These are phyloP conservation scores for Hemiprocne comata DNA, from an alignment of 2,113 vertebrate species.

Conservation along the genomic window DNA sequence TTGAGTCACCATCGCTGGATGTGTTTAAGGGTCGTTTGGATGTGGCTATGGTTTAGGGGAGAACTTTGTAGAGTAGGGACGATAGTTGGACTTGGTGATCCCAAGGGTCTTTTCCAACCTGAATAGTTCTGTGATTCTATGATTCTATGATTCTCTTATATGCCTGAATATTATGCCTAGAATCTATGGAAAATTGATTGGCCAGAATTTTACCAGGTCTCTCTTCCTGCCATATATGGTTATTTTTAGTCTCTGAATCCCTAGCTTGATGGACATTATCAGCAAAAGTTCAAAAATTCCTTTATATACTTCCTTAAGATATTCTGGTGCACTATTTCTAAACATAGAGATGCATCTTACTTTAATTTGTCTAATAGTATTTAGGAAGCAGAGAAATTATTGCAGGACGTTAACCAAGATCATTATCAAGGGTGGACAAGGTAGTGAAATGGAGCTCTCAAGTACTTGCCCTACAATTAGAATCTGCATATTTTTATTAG, in stretches of 20 bases:
- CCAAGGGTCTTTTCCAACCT: no score
- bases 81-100: no score
- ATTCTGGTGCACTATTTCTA: conserved; percentile 21
- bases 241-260: conserved; percentile 40
- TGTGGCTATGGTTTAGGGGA: no score
- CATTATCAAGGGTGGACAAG: background rate
- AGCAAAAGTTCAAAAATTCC: conserved; percentile 31
- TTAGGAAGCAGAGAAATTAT: conserved; percentile 8
- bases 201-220: conserved; percentile 16
- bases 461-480: background rate
- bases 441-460: background rate
- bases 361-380: background rate
- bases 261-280: conserved; percentile 7
- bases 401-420: background rate
- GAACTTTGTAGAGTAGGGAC: no score
- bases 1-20: no score
- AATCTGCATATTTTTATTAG: background rate
- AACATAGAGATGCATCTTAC: background rate
- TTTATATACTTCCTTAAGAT: conserved; percentile 11
- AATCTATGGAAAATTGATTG: conserved; percentile 40
- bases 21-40: no score
- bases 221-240: background rate
- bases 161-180: conserved; percentile 35
- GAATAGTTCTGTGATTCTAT: no score
- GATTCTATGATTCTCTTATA: conserved; percentile 31